Conservation (phyloP, 2,888 invertebrate genomes). For the Arge pagana region DNA sequence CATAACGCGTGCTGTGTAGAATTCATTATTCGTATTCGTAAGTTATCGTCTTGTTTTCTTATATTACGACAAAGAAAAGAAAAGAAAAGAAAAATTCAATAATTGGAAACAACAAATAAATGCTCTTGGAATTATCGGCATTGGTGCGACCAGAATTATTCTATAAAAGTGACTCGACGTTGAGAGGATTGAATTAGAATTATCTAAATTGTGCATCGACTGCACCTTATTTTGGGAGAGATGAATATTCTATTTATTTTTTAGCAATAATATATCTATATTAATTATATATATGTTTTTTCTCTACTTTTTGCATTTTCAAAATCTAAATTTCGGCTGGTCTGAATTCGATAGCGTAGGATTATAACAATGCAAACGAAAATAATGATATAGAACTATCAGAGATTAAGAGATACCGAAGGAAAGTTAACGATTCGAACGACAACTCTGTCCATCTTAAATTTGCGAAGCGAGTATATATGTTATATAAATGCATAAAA, state of each 20-base stretch:
- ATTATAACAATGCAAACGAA: conserved; percentile 30
- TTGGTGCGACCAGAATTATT: no score
- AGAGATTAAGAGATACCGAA: conserved; percentile 31
- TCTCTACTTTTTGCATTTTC: conserved; percentile 34
- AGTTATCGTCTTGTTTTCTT: not conserved
- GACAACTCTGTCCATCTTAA: conserved; percentile 22
- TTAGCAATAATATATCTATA: conserved; percentile 47
- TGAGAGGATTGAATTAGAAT: conserved; percentile 15
- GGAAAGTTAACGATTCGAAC: conserved; percentile 20
- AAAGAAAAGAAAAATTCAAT: conserved; percentile 29
- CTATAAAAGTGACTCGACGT: no score
- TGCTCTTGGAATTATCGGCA: no score
- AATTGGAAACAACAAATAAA: conserved; percentile 19
- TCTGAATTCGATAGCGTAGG: conserved; percentile 55
- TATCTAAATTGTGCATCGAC: conserved; percentile 18
- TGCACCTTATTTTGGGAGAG: conserved; percentile 19
- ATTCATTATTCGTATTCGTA: conserved; percentile 4
- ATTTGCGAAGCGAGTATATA: conserved; percentile 13
- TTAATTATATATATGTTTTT: conserved; percentile 38
- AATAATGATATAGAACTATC: conserved; percentile 36
- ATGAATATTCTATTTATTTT: conserved; percentile 51
- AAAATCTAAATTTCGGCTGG: conserved; percentile 55
- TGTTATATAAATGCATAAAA: not conserved
- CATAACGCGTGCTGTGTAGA: conserved; percentile 16
- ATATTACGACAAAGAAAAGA: conserved; percentile 18